Evolutionary conservation across 2,113 vertebrate genomes (phyloP), one percentile per base, ranked within the genome.

Genomic region (Rostratula benghalensis): DNA sequence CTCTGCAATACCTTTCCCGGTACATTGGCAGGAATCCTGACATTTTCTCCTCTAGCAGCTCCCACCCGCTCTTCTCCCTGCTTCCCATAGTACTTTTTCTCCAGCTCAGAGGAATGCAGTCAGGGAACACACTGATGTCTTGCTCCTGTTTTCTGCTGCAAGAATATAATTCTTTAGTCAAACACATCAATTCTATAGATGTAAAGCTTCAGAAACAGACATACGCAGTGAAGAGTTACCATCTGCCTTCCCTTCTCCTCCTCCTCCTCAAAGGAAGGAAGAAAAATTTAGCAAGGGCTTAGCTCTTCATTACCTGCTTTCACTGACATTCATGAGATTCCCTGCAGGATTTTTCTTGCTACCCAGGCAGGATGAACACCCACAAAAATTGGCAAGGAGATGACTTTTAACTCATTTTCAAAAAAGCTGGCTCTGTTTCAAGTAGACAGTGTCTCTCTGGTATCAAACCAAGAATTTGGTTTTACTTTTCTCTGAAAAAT

Each of bases 311-410:
- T 96, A 97, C 96, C 96, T 97, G 96, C 83, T 94, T 84, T 87
- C 65, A 28, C 94, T 94, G 95, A 84, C 94, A 97, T 96, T 96
- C 94, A 89, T 80, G 93, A 95, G 89, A 83, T 91, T 95, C 93
- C 95, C 93, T 95, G 93, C 83, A 96, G 95, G 93, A 94, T 91
- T 97, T 91, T 95, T 96, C 93, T 95, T 96, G 94, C 91, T 94
- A 87, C 83, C 87, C 87, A 78, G 70, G 95, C 94, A 94, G 91
- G 89, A 96, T 96, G 94, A 97, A 97, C 96, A 96, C 96, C 95
- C 95, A 97, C 95, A 94, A 97, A 96, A 95, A 94, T 69, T 96
- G 95, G 95, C 93, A 94, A 94, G 83, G 93, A 96, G 93, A 93
- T 89, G 87, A 95, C 95, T 97, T 97, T 93, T 95, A 96, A 95